phyloP scores from a whole-genome alignment of 1,140 invertebrate species.

The Microplitis mediator region DNA sequence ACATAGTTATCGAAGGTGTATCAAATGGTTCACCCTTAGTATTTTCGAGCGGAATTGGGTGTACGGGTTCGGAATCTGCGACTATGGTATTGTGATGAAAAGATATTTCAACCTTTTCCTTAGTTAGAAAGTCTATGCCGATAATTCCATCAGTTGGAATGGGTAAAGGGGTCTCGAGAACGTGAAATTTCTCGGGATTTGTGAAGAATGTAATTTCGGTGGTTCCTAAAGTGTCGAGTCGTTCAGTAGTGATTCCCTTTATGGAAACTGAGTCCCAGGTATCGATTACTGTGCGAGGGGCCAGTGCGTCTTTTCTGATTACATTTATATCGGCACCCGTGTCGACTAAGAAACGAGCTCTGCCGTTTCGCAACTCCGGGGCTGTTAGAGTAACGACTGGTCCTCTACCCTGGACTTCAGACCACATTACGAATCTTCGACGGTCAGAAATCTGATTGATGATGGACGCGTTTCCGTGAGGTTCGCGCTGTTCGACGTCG shows the following conservation, averaged over 20 bases:
- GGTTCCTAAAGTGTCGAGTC: background rate
- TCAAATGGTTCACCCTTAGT: background rate
- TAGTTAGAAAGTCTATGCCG: background rate
- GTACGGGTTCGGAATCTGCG: background rate
- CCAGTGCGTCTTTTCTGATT: background rate
- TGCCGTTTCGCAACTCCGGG: background rate
- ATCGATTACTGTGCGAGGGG: background rate
- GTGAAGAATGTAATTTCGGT: background rate
- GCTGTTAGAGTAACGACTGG: background rate
- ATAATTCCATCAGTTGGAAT: background rate
- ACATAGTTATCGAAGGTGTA: too few species aligned
- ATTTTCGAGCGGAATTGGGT: background rate
- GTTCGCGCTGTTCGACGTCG: too few species aligned
- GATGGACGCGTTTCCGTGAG: too few species aligned
- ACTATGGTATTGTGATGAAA: constrained; percentile 5
- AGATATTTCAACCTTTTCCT: constrained; percentile 10
- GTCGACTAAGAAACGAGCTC: background rate
- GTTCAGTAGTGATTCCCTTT: background rate
- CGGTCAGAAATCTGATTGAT: too few species aligned
- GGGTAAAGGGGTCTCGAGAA: too few species aligned
- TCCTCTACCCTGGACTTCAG: background rate
- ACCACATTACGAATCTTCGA: too few species aligned
- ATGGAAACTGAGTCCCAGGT: background rate
- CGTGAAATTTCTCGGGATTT: background rate
- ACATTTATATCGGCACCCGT: background rate